Evolutionary conservation across 2,888 invertebrate genomes (phyloP).

Genomic region (Conistra vaccinii): DNA sequence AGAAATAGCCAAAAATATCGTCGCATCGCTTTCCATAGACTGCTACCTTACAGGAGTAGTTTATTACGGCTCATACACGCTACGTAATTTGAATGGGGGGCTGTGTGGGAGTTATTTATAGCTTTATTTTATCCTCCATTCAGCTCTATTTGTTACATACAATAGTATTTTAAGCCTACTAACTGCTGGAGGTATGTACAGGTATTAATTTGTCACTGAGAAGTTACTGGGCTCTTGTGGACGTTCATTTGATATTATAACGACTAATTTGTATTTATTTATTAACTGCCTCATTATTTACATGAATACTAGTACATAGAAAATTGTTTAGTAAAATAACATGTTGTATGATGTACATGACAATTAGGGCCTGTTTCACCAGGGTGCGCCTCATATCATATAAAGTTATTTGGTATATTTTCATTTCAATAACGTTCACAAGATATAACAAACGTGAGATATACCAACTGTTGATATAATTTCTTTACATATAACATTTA

Average conservation of each 20-base stretch:
- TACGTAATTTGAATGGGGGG: slow-evolving; percentile 67
- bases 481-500: too few relatives aligned
- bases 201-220: slow-evolving; percentile 25
- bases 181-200: slow-evolving; percentile 34
- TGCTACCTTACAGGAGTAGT: slow-evolving; percentile 38
- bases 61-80: slow-evolving; percentile 63
- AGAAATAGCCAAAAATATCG: neutral
- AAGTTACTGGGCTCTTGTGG: neutral
- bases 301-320: neutral
- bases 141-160: slow-evolving; percentile 57
- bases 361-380: too few relatives aligned
- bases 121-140: slow-evolving; percentile 61
- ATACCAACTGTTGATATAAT: too few relatives aligned
- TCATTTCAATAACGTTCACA: too few relatives aligned
- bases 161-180: slow-evolving; percentile 48
- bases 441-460: too few relatives aligned
- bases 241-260: slow-evolving; percentile 1
- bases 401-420: too few relatives aligned
- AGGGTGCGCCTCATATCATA: too few relatives aligned
- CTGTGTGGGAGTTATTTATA: slow-evolving; percentile 65
- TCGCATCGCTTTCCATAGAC: neutral
- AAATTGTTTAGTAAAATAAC: neutral
- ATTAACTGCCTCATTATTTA: neutral
- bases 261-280: neutral
- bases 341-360: too few relatives aligned